Conservation (phyloP, 2,888 invertebrate species). For the Ametastegia equiseti region DNA sequence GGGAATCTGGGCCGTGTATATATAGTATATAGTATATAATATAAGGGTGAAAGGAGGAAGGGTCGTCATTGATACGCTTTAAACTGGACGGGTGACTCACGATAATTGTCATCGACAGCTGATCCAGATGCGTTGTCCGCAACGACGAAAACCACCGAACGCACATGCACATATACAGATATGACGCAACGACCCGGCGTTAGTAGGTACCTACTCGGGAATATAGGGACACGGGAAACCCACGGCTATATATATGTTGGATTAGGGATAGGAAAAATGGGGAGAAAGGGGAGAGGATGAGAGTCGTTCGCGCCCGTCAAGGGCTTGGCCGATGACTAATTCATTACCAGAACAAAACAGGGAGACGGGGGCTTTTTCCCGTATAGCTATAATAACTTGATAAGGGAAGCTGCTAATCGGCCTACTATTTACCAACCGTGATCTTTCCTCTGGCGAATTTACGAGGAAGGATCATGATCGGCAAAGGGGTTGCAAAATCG, state of each 20-base stretch:
- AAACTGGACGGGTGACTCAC: slow-evolving; percentile 69
- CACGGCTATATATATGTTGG: neutral
- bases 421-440: neutral
- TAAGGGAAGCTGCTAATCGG: slow-evolving; percentile 38
- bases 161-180: slow-evolving; percentile 1
- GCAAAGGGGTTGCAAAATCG: neutral
- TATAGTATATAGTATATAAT: neutral
- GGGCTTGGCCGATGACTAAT: slow-evolving; percentile 41
- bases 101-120: slow-evolving; percentile 72
- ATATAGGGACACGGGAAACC: slow-evolving; percentile 5
- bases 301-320: slow-evolving; percentile 41
- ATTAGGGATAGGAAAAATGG: slow-evolving; percentile 1
- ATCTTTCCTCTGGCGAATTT: neutral
- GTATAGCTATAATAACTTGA: neutral
- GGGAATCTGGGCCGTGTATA: slow-evolving; percentile 36
- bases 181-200: neutral
- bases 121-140: slow-evolving; percentile 52
- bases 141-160: slow-evolving; percentile 20
- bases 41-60: slow-evolving; percentile 15
- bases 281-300: slow-evolving; percentile 34
- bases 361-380: neutral
- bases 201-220: no score
- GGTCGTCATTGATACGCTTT: slow-evolving; percentile 72
- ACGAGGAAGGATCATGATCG: no score
- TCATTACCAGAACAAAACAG: slow-evolving; percentile 14